Conservation (phyloP, 2,797 vertebrate species). For the Sebastes iracundus region DNA sequence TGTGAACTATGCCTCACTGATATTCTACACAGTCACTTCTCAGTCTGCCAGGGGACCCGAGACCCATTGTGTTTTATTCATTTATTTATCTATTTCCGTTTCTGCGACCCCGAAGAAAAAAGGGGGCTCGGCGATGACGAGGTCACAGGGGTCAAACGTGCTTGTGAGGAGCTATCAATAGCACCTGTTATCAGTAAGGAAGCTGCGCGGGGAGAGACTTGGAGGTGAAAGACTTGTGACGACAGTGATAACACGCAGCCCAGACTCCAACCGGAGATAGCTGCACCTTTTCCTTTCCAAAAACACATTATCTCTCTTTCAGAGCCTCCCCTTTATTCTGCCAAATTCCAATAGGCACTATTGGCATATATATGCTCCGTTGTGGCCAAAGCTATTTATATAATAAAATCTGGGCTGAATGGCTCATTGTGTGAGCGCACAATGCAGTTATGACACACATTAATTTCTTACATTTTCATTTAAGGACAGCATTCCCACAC, state of each 20-base stretch:
- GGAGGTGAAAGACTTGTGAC: constrained; percentile 51
- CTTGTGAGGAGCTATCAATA: constrained; percentile 63
- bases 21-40: constrained; percentile 78
- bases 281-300: constrained; percentile 54
- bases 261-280: constrained; percentile 49
- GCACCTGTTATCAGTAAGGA: constrained; percentile 53
- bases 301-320: constrained; percentile 71
- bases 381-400: constrained; percentile 67
- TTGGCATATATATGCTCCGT: constrained; percentile 60
- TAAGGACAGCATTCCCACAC: constrained; percentile 46
- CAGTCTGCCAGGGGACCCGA: constrained; percentile 72
- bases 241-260: constrained; percentile 45
- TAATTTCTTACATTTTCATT: constrained; percentile 65
- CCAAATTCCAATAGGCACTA: constrained; percentile 70
- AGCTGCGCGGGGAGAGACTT: constrained; percentile 12
- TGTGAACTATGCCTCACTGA: constrained; percentile 85
- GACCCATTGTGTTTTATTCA: constrained; percentile 72
- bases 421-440: constrained; percentile 67
- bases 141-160: constrained; percentile 65
- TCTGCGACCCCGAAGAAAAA: constrained; percentile 37
- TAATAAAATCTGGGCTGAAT: constrained; percentile 72
- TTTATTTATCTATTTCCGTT: constrained; percentile 80
- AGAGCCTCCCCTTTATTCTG: constrained; percentile 58
- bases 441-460: constrained; percentile 69
- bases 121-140: constrained; percentile 26